Evolutionary conservation across 1,140 invertebrate species (phyloP).

Genomic region (Drosophila nannoptera): DNA sequence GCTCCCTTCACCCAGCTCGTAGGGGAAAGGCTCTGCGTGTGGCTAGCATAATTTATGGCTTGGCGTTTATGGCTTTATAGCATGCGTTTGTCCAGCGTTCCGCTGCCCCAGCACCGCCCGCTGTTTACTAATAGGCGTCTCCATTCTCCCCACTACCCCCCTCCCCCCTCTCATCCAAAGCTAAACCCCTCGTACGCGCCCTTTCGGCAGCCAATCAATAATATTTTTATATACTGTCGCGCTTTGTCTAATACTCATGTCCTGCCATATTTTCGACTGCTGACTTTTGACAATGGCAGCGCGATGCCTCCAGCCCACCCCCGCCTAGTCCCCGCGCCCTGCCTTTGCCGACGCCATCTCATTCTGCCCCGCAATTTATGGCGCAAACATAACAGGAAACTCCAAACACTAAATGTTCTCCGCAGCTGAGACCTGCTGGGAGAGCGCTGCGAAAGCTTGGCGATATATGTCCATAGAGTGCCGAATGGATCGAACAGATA

Average conservation of each 20-base stretch:
- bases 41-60: slow-evolving; percentile 65
- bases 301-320: no score
- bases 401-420: not conserved
- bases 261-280: slow-evolving; percentile 33
- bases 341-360: not conserved
- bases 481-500: no score
- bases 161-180: not conserved
- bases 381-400: slow-evolving; percentile 10
- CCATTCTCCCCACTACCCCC: slow-evolving; percentile 9
- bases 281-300: slow-evolving; percentile 37
- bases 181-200: slow-evolving; percentile 11
- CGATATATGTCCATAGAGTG: no score
- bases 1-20: not conserved
- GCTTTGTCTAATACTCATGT: slow-evolving; percentile 44
- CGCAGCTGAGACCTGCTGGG: not conserved
- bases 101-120: slow-evolving; percentile 1
- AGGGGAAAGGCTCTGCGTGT: slow-evolving; percentile 8
- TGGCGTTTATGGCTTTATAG: slow-evolving; percentile 71
- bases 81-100: slow-evolving; percentile 56
- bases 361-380: slow-evolving; percentile 31
- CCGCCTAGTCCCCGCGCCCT: slow-evolving; percentile 10
- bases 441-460: not conserved
- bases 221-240: slow-evolving; percentile 50
- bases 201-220: slow-evolving; percentile 35
- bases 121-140: slow-evolving; percentile 40